Evolutionary conservation across 2,888 invertebrate species (phyloP), one percentile per base, ranked within the genome.

Genomic region (Pyrrhia umbra): DNA sequence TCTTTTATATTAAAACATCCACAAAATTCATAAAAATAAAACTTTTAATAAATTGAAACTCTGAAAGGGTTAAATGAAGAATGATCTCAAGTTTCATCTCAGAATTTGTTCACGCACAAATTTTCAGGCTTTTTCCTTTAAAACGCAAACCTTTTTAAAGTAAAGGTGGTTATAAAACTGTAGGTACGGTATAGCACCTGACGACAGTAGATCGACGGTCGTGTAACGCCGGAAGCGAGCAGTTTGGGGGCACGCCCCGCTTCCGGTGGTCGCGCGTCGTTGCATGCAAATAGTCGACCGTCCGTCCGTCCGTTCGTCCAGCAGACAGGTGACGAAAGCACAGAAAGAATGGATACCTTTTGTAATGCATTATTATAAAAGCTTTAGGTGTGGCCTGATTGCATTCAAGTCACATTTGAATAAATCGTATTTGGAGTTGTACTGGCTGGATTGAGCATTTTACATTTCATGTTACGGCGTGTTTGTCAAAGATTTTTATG

Each of bases 221-320:
- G 80, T 80, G 70, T 81, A 82, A 67, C 77, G 68, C 85, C 88
- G 94, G 94, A 94, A 92, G 89, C 76, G 87, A 88, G 89, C 90
- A 91, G 93, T 93, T 92, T 91, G 88, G 90, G 92, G 91, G 88
- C 91, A 88, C 89, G 87, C 90, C 91, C 89, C 83, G 77, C 85
- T 90, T 94, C 94, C 94, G 92, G 83, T 86, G 90, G 92, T 91
- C 93, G 92, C 91, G 92, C 92, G 82, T 81, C 90, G 89, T 69
- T 91, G 94, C 88, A 94, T 93, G 92, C 92, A 92, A 94, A 94
- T 92, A 87, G 86, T 79, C 78, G 79, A 68, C 71, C 63, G 79
- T 62, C 75, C 75, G 81, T 37, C 62, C 79, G 77, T 68, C 65
- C 64, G 79, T 67, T 77, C 74, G 79, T 55, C 62, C 83, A 82